Evolutionary conservation across 2,888 invertebrate genomes (phyloP), one percentile per base, ranked within the genome.

Genomic region (Eumerus sabulonum): DNA sequence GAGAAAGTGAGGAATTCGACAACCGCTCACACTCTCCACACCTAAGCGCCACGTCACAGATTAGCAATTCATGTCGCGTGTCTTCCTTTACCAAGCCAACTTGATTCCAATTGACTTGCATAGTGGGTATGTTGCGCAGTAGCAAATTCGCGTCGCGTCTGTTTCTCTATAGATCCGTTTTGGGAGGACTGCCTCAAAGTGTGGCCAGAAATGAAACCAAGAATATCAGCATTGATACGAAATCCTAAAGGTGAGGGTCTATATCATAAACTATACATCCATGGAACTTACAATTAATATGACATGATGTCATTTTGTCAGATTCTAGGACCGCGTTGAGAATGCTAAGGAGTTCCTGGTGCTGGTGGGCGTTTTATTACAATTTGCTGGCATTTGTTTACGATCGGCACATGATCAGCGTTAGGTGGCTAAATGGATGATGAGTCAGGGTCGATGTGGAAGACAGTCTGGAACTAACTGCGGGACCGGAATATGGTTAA

Each of bases 251-350:
- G 40, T 3, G 51, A 40, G 36, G 0, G 16, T 17, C 35, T 12
- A 56, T 19, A 36, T 27, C 27, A 53, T 59, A 63, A 54, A 17
- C 48, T 48, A 64, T 27, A 27, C 27, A 27, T 4, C 27, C 27
- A 63, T 77, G 57, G 67, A 57, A 63, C n/a, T 67, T 42, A 77
- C 77, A 77, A 27, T 77, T 77, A 77, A 77, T 77, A 77, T 67
- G 77, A 77, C 77, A 77, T 77, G 77, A 77, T 77, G 77, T 77
- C 77, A 77, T 73, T 67, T 67, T 36, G 77, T 72, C 53, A 48
- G 62, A 62, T 27, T 54, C 77, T 73, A 63, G 67, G 63, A 72
- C 53, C 63, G 42, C 77, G 72, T 57, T 36, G 42, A 9, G 77
- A 72, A 72, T 77, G 67, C 63, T 77, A 77, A 77, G 72, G 42